phyloP scores from a whole-genome alignment of 2,113 vertebrate species.

The Aptenodytes patagonicus region DNA sequence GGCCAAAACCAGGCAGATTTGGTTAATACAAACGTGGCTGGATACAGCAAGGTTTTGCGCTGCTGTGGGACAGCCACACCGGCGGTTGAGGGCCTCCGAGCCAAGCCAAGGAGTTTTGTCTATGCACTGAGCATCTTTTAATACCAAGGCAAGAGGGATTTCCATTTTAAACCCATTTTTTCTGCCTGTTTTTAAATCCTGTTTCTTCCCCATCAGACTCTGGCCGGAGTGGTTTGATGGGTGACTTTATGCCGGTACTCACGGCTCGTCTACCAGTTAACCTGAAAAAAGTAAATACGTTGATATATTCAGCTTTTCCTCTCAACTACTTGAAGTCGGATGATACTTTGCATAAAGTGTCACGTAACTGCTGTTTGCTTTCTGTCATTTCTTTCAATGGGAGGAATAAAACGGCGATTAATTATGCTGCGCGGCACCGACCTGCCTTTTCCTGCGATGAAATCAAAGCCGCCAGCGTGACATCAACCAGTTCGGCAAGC shows the following conservation, averaged over 20 bases:
- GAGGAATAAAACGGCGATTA: not conserved
- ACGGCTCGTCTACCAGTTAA: accelerated
- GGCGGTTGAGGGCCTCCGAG: accelerated
- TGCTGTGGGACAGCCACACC: accelerated
- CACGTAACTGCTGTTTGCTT: not conserved
- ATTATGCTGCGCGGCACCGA: not conserved
- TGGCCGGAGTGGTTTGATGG: accelerated
- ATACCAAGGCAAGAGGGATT: not conserved
- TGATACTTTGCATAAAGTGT: not conserved
- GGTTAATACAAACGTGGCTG: accelerated
- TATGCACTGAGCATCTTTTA: accelerated
- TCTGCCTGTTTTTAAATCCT: not conserved
- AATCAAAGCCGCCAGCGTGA: not conserved
- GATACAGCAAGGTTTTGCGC: not conserved
- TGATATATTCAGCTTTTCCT: not conserved
- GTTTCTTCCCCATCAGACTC: not conserved
- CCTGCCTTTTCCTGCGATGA: not conserved
- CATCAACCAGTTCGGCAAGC: not conserved
- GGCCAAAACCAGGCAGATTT: not conserved
- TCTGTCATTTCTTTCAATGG: not conserved
- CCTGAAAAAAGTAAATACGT: accelerated
- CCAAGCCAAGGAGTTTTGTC: not conserved
- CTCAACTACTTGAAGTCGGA: not conserved
- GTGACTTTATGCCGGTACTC: not conserved
- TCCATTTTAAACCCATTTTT: not conserved